These are phyloP conservation scores for Bovichtus variegatus DNA, from an alignment of 2,797 vertebrate genomes.

Conservation along the genomic window DNA sequence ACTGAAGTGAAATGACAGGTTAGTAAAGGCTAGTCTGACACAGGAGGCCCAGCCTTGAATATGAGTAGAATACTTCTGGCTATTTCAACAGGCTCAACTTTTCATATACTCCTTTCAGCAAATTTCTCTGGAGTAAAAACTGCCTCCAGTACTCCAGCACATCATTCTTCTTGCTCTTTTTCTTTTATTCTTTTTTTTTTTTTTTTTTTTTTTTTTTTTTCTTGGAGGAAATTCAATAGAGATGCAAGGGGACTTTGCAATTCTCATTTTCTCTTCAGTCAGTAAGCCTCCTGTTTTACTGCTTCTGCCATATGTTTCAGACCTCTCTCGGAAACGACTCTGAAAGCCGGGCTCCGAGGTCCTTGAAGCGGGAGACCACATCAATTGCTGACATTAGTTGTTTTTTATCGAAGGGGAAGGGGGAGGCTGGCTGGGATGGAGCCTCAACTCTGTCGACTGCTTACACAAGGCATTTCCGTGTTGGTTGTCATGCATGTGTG, in stretches of 20 bases:
- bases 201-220: neutral
- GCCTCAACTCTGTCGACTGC: slow-evolving; percentile 58
- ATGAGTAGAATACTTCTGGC: slow-evolving; percentile 44
- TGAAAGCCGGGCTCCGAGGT: slow-evolving; percentile 50
- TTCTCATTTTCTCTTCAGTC: slow-evolving; percentile 48
- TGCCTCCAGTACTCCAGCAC: slow-evolving; percentile 20
- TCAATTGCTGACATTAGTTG: slow-evolving; percentile 73
- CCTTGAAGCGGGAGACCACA: slow-evolving; percentile 63
- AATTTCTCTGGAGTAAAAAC: slow-evolving; percentile 51
- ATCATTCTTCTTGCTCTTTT: slow-evolving; percentile 26
- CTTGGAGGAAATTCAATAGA: slow-evolving; percentile 36
- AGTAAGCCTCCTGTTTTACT: slow-evolving; percentile 57
- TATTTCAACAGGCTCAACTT: slow-evolving; percentile 47
- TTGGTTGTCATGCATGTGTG: slow-evolving; percentile 70
- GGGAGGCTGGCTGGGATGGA: slow-evolving; percentile 50
- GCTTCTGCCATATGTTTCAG: slow-evolving; percentile 64
- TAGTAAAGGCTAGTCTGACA: slow-evolving; percentile 64
- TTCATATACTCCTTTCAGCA: slow-evolving; percentile 42
- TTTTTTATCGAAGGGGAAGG: slow-evolving; percentile 57
- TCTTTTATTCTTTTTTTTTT: neutral
- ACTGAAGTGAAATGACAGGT: slow-evolving; percentile 75
- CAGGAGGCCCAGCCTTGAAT: slow-evolving; percentile 50
- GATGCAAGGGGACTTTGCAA: slow-evolving; percentile 38
- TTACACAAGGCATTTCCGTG: slow-evolving; percentile 77
- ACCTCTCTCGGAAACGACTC: slow-evolving; percentile 45